Evolutionary conservation across 2,888 invertebrate species (phyloP), one percentile per base, ranked within the genome.

Genomic region (Leptura quadrifasciata): DNA sequence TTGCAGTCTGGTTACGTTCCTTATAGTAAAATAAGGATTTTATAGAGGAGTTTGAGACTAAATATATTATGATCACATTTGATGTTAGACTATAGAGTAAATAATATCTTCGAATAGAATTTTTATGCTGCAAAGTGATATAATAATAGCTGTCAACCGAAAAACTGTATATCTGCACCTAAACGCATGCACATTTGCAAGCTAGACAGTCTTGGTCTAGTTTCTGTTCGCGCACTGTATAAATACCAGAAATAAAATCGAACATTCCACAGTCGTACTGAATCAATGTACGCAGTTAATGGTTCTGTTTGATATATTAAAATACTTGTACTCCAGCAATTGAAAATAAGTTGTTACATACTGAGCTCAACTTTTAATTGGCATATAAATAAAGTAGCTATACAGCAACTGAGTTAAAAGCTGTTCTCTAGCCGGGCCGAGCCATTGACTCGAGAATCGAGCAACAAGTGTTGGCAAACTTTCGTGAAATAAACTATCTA

Each of bases 301-400:
- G 60, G 58, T 61, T 74, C 74, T 47, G 52, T 54, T 74, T 74
- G 67, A 74, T 68, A 61, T 68, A 74, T 73, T 58, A 58, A 67
- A 73, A 73, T 68, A 68, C 68, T 60, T 54, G 54, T 31, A 68
- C 52, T 74, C 52, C 24, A 61, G 74, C 74, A 61, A 74, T 74
- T 74, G 67, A 74, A 68, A 74, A 74, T 74, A 74, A 74, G 74
- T 74, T 74, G 74, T 74, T 74, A 74, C 69, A 55, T 60, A 69
- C 69, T 24, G 74, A 63, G 71, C 27, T 63, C 70, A 65, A 64
- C 57, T 75, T 75, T 75, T 75, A 75, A 75, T 75, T 75, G 75
- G 75, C 75, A 65, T 71, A 75, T 71, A 71, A 75, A 75, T 71
- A 75, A 71, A 58, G 55, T 47, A 57, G 60, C 58, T 67, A 27